Base-by-base conservation (phyloP, 2,888 invertebrate species). In the Mesopsocus fuscifrons region DNA sequence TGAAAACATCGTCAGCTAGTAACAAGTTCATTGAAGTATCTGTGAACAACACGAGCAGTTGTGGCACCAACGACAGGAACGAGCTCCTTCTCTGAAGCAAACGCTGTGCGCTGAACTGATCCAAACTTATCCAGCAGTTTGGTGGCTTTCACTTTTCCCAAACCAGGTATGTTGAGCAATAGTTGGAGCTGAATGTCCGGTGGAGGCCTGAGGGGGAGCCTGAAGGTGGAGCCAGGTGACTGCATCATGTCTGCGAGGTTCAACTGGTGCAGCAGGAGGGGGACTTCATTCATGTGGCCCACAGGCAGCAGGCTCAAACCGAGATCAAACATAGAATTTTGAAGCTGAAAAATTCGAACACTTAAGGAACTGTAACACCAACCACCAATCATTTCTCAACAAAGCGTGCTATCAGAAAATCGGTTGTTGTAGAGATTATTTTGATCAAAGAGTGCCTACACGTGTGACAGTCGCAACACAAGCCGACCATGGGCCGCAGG, bases 61-160 rank as follows among this genome's bases (percentile, higher is more conserved):
- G 38, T 18, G 16, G 20, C 8, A 20, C 38, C 38, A 38, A 38
- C 38, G 5, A 38, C 38, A 16, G 38, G 5, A 9, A 21, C 20
- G 15, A 38, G 20, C 4, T 15, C 38, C 4, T 15, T 20, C 3
- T 18, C 20, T 18, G 38, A 18, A 20, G 4, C 4, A 16, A 38
- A 18, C 17, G 38, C 38, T 16, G 20, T 38, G 4, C 4, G 15
- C 17, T 38, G 38, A 9, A 38, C 20, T 18, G 17, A 18, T 5
- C 38, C 5, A 20, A 38, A 38, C 17, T 5, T 5, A 18, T 20
- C 21, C 17, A 38, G 4, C 11, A 38, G 21, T 38, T 38, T 38
- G 13, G 15, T 3, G 8, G 38, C 38, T 20, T 38, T 38, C 8
- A 13, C n/a, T 38, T 15, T 15, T 15, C 38, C 38, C 21, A 38